A percentile compares a stretch with the other conserved stretches of the same genome.
phyloP scores from a whole-genome alignment of 2,113 vertebrate species.

The Sisor rabdophorus region DNA sequence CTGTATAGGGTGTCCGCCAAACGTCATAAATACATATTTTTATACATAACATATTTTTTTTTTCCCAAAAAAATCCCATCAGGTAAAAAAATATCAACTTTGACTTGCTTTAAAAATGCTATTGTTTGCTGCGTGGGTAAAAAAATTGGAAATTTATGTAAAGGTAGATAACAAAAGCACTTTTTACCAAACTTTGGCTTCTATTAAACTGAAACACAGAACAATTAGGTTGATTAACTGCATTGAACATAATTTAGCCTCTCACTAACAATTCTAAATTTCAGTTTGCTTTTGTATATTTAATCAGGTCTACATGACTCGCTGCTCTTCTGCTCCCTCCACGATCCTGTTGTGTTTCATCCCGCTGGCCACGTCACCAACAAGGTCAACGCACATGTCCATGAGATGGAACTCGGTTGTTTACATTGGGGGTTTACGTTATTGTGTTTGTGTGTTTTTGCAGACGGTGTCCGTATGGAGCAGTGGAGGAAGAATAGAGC shows the following conservation, averaged over 20 bases:
- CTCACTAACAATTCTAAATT: background rate
- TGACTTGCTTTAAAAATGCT: no score
- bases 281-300: background rate
- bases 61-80: no score
- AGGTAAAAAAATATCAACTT: no score
- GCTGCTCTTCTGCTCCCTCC: slow-evolving; percentile 83
- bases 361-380: slow-evolving; percentile 85
- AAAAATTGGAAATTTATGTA: no score
- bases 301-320: slow-evolving; percentile 81
- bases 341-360: slow-evolving; percentile 73
- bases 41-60: no score
- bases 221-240: background rate
- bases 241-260: background rate
- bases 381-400: slow-evolving; percentile 71
- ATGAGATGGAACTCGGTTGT: background rate
- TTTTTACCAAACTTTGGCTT: no score
- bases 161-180: no score
- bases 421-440: background rate
- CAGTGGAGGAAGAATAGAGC: slow-evolving; percentile 84
- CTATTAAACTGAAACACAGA: background rate
- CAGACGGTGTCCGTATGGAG: slow-evolving; percentile 92
- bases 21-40: no score
- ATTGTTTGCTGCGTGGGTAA: no score
- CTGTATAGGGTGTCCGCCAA: no score
- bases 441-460: slow-evolving; percentile 23